Base-by-base conservation (phyloP, 2,888 invertebrate species). In the Sericinus montela region DNA sequence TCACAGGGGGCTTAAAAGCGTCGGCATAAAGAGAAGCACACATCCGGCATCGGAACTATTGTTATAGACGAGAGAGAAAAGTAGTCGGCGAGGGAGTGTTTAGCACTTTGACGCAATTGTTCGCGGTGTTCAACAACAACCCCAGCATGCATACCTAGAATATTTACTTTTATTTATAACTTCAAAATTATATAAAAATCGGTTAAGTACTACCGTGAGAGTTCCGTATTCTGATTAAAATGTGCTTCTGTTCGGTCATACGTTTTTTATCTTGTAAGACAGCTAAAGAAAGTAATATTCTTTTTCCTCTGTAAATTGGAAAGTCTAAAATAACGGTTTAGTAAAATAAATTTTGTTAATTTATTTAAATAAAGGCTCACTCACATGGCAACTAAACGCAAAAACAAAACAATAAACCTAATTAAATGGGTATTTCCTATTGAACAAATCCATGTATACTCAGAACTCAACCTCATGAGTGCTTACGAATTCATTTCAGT, bases 401-500 rank as follows among this genome's bases (percentile, higher is more conserved):
- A 46, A 46, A 35, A 35, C 29, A 53, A 61, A 57, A 54, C 73
- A 73, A 72, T 72, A 65, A 78, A 75, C 66, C 68, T 66, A 72
- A 82, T 83, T 70, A 82, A 78, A 80, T 72, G 71, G 66, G 62
- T 73, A 75, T 25, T 42, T 25, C 19, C 44, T 51, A 56, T 76
- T 77, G 73, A 75, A 75, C 67, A 67, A 72, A 65, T 66, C 68
- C 57, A 60, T 67, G 63, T 74, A 74, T 77, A 73, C 72, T 72
- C 73, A 75, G 77, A 80, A 80, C 72, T 75, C 76, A 56, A 66
- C 72, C 76, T 75, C 85, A 81, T 76, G 75, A 76, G 75, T 80
- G 60, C 62, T 66, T 63, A 79, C 76, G 69, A 80, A 83, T 85
- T 81, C 79, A 82, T 84, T 85, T 85, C 75, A 79, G 81, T 80